Percentiles rank a stretch among this genome's conserved stretches.
Evolutionary conservation across 2,888 invertebrate genomes (phyloP).

Genomic region (Gastrophysa polygoni): DNA sequence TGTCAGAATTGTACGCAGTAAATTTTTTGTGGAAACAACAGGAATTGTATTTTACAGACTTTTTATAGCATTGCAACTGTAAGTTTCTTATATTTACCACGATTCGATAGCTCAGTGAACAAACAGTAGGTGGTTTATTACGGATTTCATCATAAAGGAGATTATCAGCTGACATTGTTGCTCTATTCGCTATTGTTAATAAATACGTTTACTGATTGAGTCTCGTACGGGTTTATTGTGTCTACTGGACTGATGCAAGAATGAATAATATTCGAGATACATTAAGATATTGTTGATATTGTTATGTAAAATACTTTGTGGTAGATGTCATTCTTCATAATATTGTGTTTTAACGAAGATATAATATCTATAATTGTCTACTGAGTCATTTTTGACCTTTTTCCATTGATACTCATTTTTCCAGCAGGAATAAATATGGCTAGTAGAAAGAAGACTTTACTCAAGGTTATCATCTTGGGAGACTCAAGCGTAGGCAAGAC

Average conservation of each 20-base stretch:
- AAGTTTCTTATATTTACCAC: background rate
- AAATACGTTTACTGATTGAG: background rate
- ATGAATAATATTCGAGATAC: background rate
- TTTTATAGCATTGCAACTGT: background rate
- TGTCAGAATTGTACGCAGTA: constrained; percentile 44
- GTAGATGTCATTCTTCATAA: constrained; percentile 4
- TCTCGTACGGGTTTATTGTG: background rate
- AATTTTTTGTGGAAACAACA: constrained; percentile 42
- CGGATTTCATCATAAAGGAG: background rate
- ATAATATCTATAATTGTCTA: constrained; percentile 1
- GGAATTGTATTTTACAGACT: constrained; percentile 17
- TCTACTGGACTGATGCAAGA: background rate
- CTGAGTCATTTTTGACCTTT: constrained; percentile 5
- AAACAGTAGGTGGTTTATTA: background rate
- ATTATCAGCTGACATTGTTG: background rate
- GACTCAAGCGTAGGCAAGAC: constrained; percentile 99
- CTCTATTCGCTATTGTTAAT: background rate
- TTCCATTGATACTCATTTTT: background rate
- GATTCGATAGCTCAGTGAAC: too few relatives aligned
- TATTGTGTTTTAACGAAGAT: background rate
- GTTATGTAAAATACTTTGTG: background rate
- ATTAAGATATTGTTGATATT: background rate
- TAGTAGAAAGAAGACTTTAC: constrained; percentile 91
- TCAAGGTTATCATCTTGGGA: constrained; percentile 97
- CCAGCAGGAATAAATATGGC: constrained; percentile 68